Percentiles rank a stretch among this genome's conserved stretches.
Evolutionary conservation across 2,113 vertebrate species (phyloP).

Genomic region (Lipotes vexillifer): DNA sequence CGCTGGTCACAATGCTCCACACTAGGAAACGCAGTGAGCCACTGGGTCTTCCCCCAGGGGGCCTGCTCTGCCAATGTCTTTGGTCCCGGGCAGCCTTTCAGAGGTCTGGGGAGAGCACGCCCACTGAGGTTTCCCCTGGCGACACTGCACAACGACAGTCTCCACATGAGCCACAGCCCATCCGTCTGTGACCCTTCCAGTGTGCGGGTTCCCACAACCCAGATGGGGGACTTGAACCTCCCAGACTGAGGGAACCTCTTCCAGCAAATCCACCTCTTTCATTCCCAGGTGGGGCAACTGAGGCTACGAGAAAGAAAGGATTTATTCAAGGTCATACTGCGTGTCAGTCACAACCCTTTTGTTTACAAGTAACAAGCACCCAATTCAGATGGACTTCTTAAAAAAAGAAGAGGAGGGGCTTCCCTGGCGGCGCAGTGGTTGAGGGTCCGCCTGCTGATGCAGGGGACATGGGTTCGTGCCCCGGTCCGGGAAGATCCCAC

Average conservation of each 20-base stretch:
- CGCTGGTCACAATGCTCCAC: not conserved
- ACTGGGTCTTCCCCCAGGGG: not conserved
- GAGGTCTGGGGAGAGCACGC: not conserved
- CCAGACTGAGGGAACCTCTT: not conserved
- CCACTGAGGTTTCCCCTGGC: not conserved
- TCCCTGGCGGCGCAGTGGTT: too few species aligned
- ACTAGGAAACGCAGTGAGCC: fast-evolving
- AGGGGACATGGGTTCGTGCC: too few species aligned
- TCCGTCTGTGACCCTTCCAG: not conserved
- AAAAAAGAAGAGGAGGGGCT: not conserved
- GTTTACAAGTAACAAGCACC: not conserved
- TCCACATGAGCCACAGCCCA: not conserved
- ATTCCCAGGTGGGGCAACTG: not conserved
- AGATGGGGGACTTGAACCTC: not conserved
- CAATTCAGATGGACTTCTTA: not conserved
- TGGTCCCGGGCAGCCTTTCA: not conserved
- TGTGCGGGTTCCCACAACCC: not conserved
- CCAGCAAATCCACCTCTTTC: not conserved
- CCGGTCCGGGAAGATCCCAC: too few species aligned
- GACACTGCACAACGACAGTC: fast-evolving
- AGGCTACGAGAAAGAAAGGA: not conserved
- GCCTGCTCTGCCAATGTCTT: not conserved
- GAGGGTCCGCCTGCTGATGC: too few species aligned
- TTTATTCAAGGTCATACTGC: not conserved
- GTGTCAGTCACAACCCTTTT: not conserved